Conservation (phyloP, 2,888 invertebrate genomes). For the Physocephala rufipes region DNA sequence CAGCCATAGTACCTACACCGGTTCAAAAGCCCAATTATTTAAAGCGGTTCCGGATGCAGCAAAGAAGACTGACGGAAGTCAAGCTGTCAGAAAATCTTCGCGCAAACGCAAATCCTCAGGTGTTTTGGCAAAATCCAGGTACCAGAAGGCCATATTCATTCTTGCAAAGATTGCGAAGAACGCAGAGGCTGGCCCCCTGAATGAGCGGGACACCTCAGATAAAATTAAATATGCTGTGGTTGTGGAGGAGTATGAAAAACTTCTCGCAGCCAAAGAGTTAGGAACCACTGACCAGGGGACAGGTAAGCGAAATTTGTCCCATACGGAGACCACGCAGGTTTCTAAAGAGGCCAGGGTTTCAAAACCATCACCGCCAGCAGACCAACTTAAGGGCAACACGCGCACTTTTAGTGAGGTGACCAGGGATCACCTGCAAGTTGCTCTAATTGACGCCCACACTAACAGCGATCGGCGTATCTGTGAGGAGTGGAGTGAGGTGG, state of each 20-base stretch:
- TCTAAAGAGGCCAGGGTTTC: background rate
- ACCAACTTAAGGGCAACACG: background rate
- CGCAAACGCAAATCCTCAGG: background rate
- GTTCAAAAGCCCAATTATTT: background rate
- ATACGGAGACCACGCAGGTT: background rate
- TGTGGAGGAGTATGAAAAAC: background rate
- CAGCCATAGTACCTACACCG: background rate
- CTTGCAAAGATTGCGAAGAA: constrained; percentile 10
- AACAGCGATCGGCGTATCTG: constrained; percentile 2
- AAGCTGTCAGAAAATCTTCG: background rate
- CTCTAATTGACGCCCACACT: background rate
- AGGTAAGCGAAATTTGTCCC: background rate
- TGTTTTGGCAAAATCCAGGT: too few relatives aligned
- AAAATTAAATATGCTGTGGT: background rate
- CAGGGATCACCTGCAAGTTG: background rate
- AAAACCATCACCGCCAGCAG: too few relatives aligned
- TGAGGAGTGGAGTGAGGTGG: constrained; percentile 3
- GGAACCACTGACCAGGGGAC: background rate
- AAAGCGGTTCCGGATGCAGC: background rate
- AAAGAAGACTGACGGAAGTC: background rate
- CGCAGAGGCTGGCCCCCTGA: background rate
- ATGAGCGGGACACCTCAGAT: background rate
- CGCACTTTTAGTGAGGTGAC: background rate
- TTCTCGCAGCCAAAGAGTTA: too few relatives aligned
- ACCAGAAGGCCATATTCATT: constrained; percentile 9